phyloP scores from a whole-genome alignment of 2,888 invertebrate species.

The Tetragonula carbonaria region DNA sequence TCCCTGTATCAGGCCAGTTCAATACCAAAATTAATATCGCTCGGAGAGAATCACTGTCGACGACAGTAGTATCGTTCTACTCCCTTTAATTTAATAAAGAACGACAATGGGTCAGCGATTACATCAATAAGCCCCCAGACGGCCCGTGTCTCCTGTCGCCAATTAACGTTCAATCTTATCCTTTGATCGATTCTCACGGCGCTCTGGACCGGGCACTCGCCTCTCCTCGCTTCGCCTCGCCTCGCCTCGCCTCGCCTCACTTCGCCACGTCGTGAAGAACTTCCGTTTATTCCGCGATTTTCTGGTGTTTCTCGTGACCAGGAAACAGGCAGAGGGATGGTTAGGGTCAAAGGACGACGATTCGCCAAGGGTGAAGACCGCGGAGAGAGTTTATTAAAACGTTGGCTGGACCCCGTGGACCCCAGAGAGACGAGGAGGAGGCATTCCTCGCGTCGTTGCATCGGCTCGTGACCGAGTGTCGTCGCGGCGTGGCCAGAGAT shows the following conservation, averaged over 20 bases:
- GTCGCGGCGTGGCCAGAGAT: conserved; percentile 49
- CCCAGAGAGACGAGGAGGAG: not conserved
- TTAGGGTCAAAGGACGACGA: not conserved
- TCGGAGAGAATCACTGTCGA: conserved; percentile 63
- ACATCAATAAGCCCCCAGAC: conserved; percentile 68
- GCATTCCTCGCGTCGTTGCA: conserved; percentile 61
- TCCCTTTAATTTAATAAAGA: conserved; percentile 76
- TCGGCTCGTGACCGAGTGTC: conserved; percentile 9
- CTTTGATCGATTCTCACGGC: conserved; percentile 61
- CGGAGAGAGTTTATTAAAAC: conserved; percentile 54
- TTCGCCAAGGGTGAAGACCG: not conserved
- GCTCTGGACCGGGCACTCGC: not conserved
- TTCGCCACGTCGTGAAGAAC: not conserved
- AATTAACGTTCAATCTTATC: conserved; percentile 64
- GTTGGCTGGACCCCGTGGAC: conserved; percentile 17
- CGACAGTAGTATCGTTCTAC: conserved; percentile 46
- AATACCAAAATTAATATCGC: not conserved
- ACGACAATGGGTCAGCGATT: conserved; percentile 79
- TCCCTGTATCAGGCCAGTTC: not conserved
- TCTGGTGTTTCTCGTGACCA: not conserved
- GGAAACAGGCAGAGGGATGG: no score
- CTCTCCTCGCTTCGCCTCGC: not conserved
- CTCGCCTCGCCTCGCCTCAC: not conserved
- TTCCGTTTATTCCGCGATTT: not conserved
- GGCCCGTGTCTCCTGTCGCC: conserved; percentile 42